Base-by-base conservation (phyloP, 2,888 invertebrate species). In the Rotaria macrura region DNA sequence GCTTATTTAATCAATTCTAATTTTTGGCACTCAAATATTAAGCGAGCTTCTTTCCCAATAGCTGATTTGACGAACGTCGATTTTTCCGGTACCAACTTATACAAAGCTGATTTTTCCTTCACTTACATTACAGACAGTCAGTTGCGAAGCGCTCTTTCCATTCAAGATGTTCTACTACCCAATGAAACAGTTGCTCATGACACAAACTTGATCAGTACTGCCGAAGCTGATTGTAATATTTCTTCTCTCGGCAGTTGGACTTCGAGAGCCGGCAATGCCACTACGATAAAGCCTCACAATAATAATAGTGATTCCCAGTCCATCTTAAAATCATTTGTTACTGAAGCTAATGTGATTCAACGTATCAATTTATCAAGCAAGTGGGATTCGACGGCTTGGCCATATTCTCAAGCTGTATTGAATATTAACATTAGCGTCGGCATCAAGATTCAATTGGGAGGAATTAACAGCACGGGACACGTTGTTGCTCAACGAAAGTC, bases 261-360 rank as follows among this genome's bases (percentile, higher is more conserved):
- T n/a, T 12, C n/a, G 5, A 1, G 2, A 55, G 2, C 9, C 0
- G 55, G 55, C n/a, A n/a, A 55, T n/a, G 7, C 25, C 25, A 54
- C 0, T 54, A 54, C 25, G 20, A 4, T 29, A 1, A 12, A 4
- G 2, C 10, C 25, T 0, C 0, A n/a, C 0, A n/a, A 29, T 6
- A 12, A 12, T 12, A 6, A 2, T 29, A n/a, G 10, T n/a, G 12
- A 55, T 17, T 55, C n/a, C 12, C n/a, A 9, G 1, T 55, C n/a
- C n/a, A 12, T 4, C 10, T 10, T 55, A n/a, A 9, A 55, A 55
- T 29, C 57, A 12, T 3, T n/a, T 34, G 12, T 34, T 34, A 34
- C n/a, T 5, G 57, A 23, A 52, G 52, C 52, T 52, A 52, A 3
- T 7, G 23, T 52, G 23, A 20, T 23, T 1, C 52, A 52, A 23